Base-by-base conservation (phyloP, 2,888 invertebrate species). In the Chrysina gloriosa region DNA sequence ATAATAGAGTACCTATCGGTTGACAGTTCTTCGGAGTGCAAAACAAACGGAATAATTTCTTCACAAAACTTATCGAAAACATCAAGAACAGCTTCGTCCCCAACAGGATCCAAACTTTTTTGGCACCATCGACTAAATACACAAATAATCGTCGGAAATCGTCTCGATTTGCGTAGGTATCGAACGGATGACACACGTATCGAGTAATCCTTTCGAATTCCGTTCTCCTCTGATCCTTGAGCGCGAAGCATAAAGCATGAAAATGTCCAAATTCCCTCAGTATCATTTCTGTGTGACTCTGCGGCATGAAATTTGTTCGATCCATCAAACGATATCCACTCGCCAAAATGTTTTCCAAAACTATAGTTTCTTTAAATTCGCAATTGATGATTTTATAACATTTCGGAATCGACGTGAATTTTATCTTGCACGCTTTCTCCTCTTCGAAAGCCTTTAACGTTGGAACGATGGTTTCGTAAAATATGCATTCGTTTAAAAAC, bases 201-300 rank as follows among this genome's bases (percentile, higher is more conserved):
- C 16, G n/a, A 6, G 50, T 61, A 7, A 78, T 52, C 9, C 70
- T 39, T 5, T 74, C 39, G 66, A 74, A 78, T 25, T 65, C 27
- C 21, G 68, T 65, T 1, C 68, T 67, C 11, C 73, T 52, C 47
- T 72, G 69, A 27, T 74, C 69, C 25, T 73, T 73, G 31, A 77
- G 48, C 0, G 75, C 77, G 52, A 73, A 77, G 0, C 77, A 77
- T 9, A 77, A 63, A 0, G 76, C 71, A 65, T 78, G 78, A 56
- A 73, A 74, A 36, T 73, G 72, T 2, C 72, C 79, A 29, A 78
- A 74, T 39, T 77, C 76, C n/a, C 67, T 69, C 25, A 80, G 54
- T 27, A 79, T 74, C 7, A 77, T 36, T 16, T 69, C 69, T 1
- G 77, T 68, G 56, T 79, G 79, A 16, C 74, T 65, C 7, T 72